Evolutionary conservation across 92 coral and sea anemone species (phyloP).

Genomic region (Siderastrea siderea): DNA sequence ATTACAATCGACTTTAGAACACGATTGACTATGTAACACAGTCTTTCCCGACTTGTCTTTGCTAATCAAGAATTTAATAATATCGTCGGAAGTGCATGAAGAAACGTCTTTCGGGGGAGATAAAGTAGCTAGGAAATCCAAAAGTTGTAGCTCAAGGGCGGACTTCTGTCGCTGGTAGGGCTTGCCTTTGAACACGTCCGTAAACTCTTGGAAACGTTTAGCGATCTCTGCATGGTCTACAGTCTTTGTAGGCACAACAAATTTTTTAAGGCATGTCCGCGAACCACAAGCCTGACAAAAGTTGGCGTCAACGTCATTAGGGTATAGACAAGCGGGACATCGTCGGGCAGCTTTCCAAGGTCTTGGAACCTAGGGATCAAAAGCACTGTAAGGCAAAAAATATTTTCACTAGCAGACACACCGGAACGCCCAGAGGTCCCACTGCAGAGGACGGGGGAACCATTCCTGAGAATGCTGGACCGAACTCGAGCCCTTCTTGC

Average conservation of each 20-base stretch:
- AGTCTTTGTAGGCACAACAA: neutral
- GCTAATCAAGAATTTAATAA: constrained; percentile 55
- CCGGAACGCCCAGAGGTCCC: constrained; percentile 37
- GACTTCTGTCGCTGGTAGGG: constrained; percentile 69
- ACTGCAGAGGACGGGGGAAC: constrained; percentile 15
- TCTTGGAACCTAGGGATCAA: constrained; percentile 20
- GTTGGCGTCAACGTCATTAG: constrained; percentile 32
- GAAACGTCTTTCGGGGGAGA: constrained; percentile 22
- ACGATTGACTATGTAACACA: constrained; percentile 16
- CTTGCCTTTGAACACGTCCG: constrained; percentile 8
- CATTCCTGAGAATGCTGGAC: constrained; percentile 12
- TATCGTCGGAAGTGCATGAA: constrained; percentile 64
- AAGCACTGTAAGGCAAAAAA: neutral
- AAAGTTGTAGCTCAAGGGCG: constrained; percentile 51
- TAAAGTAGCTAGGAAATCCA: constrained; percentile 35
- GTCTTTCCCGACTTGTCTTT: constrained; percentile 46
- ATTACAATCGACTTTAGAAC: constrained; percentile 22
- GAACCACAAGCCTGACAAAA: constrained; percentile 6
- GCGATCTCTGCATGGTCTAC: neutral
- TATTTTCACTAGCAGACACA: neutral
- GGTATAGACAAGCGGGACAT: neutral
- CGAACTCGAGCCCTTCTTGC: constrained; percentile 12
- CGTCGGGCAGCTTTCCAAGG: constrained; percentile 37
- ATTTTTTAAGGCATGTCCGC: no score
- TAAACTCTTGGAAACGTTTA: constrained; percentile 16